Evolutionary conservation across 2,888 invertebrate species (phyloP), one percentile per base, ranked within the genome.

Genomic region (Scaeva pyrastri): DNA sequence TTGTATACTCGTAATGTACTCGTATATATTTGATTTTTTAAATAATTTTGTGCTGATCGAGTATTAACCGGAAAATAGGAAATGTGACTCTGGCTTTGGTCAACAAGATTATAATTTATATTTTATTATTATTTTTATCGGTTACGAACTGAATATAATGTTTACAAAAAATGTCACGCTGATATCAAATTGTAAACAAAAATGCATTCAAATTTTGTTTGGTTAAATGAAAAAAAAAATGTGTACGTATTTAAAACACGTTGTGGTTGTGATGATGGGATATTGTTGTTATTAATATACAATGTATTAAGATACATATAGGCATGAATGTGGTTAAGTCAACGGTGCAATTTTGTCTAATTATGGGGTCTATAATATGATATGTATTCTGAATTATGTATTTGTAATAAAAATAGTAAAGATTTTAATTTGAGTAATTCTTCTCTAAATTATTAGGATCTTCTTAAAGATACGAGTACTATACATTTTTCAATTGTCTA

Each of bases 131-230:
- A 16, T 50, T 8, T 48, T 68, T 19, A 48, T 74, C 48, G 45
- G 43, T 58, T 52, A 19, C 50, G 21, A 48, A 60, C 11, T 60
- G 14, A 71, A 62, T 41, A 62, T 41, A 36, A 26, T 66, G 56
- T 21, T 68, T 71, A 72, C 23, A 62, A 16, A 60, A 26, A 52
- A 58, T 78, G 62, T 74, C 41, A 62, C 48, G 31, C 70, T 64
- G 72, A 76, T 80, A 76, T 76, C 73, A 76, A 77, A 76, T 81
- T 72, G 76, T 77, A 76, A 85, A 73, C 81, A 80, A 76, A 80
- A 81, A 76, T 70, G 76, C 66, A 79, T 21, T 58, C 31, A 48
- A 71, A 68, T 60, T 60, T 19, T 14, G 52, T 66, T 16, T 45
- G 45, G 10, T 52, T 7, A 6, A 10, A 12, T 6, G 48, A 31